These are phyloP conservation scores for Pheosia gnoma DNA, from an alignment of 2,888 invertebrate genomes.

Conservation along the genomic window DNA sequence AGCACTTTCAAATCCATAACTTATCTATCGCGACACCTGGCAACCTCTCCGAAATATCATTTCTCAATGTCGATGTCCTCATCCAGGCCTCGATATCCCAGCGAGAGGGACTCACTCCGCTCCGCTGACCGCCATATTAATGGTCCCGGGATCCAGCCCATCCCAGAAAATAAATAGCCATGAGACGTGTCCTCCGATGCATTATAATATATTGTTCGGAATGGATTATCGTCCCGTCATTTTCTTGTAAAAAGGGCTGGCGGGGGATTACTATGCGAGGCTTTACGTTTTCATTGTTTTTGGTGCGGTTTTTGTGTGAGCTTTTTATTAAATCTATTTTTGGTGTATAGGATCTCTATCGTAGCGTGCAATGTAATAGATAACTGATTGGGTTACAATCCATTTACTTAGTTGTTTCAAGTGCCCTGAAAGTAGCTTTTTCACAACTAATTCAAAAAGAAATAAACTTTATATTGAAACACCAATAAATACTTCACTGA, in stretches of 20 bases:
- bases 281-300: neutral
- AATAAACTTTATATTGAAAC: too few species aligned
- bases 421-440: too few species aligned
- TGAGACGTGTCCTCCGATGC: conserved; percentile 73
- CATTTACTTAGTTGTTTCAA: too few species aligned
- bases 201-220: conserved; percentile 74
- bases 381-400: too few species aligned
- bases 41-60: conserved; percentile 59
- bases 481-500: too few species aligned
- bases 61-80: conserved; percentile 73
- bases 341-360: neutral
- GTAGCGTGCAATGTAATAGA: neutral
- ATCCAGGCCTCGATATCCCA: conserved; percentile 56
- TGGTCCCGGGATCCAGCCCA: conserved; percentile 64
- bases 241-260: conserved; percentile 48
- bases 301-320: neutral
- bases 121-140: conserved; percentile 76
- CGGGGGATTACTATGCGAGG: conserved; percentile 26
- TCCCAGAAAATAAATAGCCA: conserved; percentile 74
- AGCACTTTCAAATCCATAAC: conserved; percentile 4
- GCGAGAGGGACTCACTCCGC: conserved; percentile 46
- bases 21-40: conserved; percentile 43
- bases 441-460: too few species aligned
- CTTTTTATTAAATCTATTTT: neutral
- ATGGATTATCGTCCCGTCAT: conserved; percentile 61